Evolutionary conservation across 2,113 vertebrate species (phyloP), one percentile per base, ranked within the genome.

Genomic region (Notiomystis cincta): DNA sequence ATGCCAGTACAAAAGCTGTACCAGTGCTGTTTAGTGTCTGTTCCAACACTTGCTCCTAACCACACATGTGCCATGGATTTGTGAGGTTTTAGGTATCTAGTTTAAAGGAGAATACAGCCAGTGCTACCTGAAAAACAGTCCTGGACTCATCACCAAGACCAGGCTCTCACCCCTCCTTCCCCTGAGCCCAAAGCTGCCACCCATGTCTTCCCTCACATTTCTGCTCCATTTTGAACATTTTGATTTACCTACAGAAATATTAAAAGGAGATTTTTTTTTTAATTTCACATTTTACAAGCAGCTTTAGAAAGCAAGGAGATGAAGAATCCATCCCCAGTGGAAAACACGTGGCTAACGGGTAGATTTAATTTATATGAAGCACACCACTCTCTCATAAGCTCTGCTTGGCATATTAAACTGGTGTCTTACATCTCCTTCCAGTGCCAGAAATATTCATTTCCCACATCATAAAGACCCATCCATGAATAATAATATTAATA

Each of bases 401-500:
- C 87, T 94, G 87, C 91, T 81, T 92, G 91, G 95, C 93, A 95
- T 95, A 97, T 94, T 95, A 96, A 96, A 91, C 93, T 95, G 50
- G 60, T 95, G 82, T 90, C 93, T 93, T 90, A 90, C 89, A 89
- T 91, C 82, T 94, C 50, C 82, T 95, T 96, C 90, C 95, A 96
- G 71, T 88, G 85, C 77, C 70, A 95, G 85, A 96, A 96, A 97
- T 96, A 93, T 79, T 97, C 80, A 91, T 95, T 97, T 96, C 88
- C 94, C 93, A 95, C 93, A 96, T 93, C 91, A 96, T 92, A 95
- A 95, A 94, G 93, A 94, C 69, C 86, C 69, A 95, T 93, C 93
- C 91, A 97, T 97, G 96, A 96, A 97, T 96, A 97, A 96, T 92
- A 96, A 95, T 96, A 97, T 97, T 96, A 97, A 97, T 97, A 91